Base-by-base conservation (phyloP, 2,113 vertebrate genomes). In the Ceyx melanurus region DNA sequence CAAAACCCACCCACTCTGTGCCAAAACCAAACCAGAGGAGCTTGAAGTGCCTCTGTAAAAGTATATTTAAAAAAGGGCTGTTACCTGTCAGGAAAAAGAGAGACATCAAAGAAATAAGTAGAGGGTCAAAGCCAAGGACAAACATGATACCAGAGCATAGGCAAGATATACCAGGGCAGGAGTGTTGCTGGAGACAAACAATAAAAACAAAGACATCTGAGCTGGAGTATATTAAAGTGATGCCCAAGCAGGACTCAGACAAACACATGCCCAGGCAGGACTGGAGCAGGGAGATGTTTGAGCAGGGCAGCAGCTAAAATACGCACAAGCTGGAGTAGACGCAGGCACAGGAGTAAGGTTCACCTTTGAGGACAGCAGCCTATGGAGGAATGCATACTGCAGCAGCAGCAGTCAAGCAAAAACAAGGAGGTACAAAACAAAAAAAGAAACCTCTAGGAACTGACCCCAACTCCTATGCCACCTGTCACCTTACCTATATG, bases 381-480 rank as follows among this genome's bases (percentile, higher is more conserved):
- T 6, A 1, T 12, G 9, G 31, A 64, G 15, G 4, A 75, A 6
- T 4, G 19, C 16, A 53, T 0, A 1, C 3, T 51, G 23, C 26
- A 29, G 26, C 22, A 85, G 29, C 40, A 56, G 29, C 40, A 56
- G 29, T 31, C 21, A 11, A 64, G 13, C 7, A 40, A 82, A 62
- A 53, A 5, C 23, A 67, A 19, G 12, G 31, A 50, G 12, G 18
- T 17, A 50, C 7, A 56, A 57, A 91, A 58, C 9, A 76, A 64
- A 26, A 29, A 64, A 76, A 76, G 13, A 82, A 70, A 40, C 6
- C 0, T 0, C 14, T 18, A 33, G 18, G 46, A n/a, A 68, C 23
- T 56, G 61, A 50, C 18, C 10, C 14, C 11, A 13, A 8, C 43
- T 56, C 33, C 26, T 25, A 15, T 51, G 31, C 22, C 42, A 79